Conservation (phyloP, 23 tunicate genomes). For the Trididemnum miniatum region DNA sequence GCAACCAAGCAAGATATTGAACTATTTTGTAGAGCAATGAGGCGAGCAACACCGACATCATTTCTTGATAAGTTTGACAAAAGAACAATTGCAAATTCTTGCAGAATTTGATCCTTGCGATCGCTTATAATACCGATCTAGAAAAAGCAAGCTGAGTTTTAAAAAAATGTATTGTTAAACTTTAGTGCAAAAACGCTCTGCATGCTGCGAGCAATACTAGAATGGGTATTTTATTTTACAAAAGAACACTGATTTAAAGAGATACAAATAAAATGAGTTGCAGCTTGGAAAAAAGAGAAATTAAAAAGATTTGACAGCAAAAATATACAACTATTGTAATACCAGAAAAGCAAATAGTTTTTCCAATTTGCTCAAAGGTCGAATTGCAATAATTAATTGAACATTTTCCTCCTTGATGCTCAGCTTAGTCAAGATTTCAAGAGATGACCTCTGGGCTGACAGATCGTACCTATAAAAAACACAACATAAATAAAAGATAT, state of each 20-base stretch:
- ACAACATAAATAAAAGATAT: too few species aligned
- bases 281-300: too few species aligned
- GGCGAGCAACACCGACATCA: slow-evolving; percentile 50
- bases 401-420: slow-evolving; percentile 81
- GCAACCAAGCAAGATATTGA: slow-evolving; percentile 59
- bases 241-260: too few species aligned
- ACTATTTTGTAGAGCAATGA: slow-evolving; percentile 67
- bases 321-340: neutral
- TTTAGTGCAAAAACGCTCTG: too few species aligned
- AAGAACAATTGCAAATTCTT: slow-evolving; percentile 85
- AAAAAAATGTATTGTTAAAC: too few species aligned
- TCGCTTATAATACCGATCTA: slow-evolving; percentile 68
- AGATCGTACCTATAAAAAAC: too few species aligned
- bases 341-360: slow-evolving; percentile 75
- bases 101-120: slow-evolving; percentile 73
- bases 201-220: too few species aligned
- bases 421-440: slow-evolving; percentile 89
- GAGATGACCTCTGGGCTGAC: slow-evolving; percentile 66
- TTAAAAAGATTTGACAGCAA: too few species aligned
- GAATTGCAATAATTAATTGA: slow-evolving; percentile 79
- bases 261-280: too few species aligned
- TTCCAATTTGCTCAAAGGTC: slow-evolving; percentile 78
- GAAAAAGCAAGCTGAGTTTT: neutral
- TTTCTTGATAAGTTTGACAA: slow-evolving; percentile 59
- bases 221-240: too few species aligned